Evolutionary conservation across 2,113 vertebrate genomes (phyloP).

Genomic region (Phalacrocorax brasilianus): DNA sequence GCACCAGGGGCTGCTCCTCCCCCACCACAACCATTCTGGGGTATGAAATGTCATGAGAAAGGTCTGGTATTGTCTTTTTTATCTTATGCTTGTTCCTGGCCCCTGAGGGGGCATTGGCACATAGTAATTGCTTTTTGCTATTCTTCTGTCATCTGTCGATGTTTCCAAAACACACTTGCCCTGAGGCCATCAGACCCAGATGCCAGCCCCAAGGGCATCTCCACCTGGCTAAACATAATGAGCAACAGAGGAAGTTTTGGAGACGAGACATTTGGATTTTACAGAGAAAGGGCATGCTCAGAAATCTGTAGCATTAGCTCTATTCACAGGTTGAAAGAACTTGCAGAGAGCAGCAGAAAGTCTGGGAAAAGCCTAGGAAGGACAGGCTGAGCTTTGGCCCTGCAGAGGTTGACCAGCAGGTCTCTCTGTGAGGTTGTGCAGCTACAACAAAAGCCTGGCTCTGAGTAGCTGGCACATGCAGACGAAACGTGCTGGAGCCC

Average conservation of each 20-base stretch:
- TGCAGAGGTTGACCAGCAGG: background rate
- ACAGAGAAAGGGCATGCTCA: background rate
- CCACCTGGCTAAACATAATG: background rate
- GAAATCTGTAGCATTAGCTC: background rate
- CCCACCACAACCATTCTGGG: background rate
- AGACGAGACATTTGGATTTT: background rate
- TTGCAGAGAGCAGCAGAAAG: background rate
- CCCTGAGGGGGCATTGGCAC: background rate
- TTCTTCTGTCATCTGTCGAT: background rate
- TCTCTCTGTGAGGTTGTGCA: background rate
- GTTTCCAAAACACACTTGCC: background rate
- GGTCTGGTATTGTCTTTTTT: background rate
- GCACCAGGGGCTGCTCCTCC: background rate
- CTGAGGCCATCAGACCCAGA: background rate
- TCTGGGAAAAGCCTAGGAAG: background rate
- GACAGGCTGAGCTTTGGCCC: background rate
- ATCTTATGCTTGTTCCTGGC: background rate
- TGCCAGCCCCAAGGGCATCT: background rate
- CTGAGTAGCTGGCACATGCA: accelerated
- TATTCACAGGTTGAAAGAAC: background rate
- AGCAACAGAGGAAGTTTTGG: background rate
- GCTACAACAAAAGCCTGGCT: background rate
- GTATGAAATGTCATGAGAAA: background rate
- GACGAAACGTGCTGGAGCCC: background rate
- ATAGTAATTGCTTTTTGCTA: background rate